A percentile compares a stretch with the other conserved stretches of the same genome.
Evolutionary conservation across 2,797 vertebrate species (phyloP).

Genomic region (Tragopan temminckii): DNA sequence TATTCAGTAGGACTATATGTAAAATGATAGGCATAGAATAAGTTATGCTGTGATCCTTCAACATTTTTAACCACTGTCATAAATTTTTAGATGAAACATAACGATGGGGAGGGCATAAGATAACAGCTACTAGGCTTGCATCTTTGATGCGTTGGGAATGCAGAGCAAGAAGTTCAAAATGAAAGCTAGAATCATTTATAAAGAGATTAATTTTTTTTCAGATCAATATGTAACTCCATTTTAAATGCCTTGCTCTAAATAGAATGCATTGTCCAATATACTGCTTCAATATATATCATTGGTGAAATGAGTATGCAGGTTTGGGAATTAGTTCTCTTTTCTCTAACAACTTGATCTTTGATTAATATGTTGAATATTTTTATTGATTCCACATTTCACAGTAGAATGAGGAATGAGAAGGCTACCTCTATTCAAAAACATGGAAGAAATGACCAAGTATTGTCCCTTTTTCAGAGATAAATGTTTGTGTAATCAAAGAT

Average conservation of each 20-base stretch:
- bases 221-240: constrained; percentile 60
- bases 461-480: neutral
- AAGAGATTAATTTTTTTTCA: constrained; percentile 48
- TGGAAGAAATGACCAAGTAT: neutral
- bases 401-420: neutral
- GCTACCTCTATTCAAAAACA: neutral
- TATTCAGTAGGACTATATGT: neutral
- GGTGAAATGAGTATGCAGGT: neutral
- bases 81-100: neutral
- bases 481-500: neutral
- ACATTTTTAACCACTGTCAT: neutral
- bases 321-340: neutral
- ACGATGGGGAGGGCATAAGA: neutral
- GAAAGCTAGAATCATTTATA: constrained; percentile 52
- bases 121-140: constrained; percentile 43
- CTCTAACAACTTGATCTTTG: neutral
- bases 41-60: neutral
- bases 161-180: constrained; percentile 40
- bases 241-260: constrained; percentile 43
- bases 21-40: neutral
- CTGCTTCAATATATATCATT: neutral
- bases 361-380: neutral
- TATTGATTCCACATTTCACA: neutral
- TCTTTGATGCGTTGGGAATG: constrained; percentile 53
- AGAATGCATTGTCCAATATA: neutral